Evolutionary conservation across 2,888 invertebrate species (phyloP), one percentile per base, ranked within the genome.

Genomic region (Spodoptera exigua): DNA sequence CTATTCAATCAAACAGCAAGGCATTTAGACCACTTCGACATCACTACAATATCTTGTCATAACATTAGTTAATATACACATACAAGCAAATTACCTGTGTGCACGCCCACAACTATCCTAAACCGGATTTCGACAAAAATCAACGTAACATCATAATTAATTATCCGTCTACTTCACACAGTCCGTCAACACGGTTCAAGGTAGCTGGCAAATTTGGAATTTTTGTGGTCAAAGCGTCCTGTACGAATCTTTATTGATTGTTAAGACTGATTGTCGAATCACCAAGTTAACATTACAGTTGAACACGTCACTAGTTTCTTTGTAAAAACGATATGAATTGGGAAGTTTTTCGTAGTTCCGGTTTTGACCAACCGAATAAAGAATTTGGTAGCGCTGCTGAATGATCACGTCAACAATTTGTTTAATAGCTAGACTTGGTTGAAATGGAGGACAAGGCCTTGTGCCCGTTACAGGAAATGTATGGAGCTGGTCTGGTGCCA

Each of bases 401-500:
- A 37, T 2, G 49, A 32, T 36, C 37, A 27, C 62, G 52, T 53
- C 62, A 53, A 65, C 70, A 54, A 70, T 70, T 27, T 61, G 70
- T 54, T 36, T 37, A 48, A 52, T 41, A 18, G 59, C 16, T 54
- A 13, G 32, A 51, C 39, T 45, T 49, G n/a, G 55, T n/a, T n/a
- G n/a, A 39, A 45, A 53, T 43, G 56, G 57, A 16, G 7, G 41
- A 32, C 18, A 62, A 60, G 48, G n/a, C 71, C 71, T 70, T 60
- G 71, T 51, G 53, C 54, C 39, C 13, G 32, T 64, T 59, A 58
- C 49, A 55, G 58, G 39, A 66, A 55, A 46, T 16, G 51, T 44
- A 64, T 69, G 39, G 52, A 69, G 49, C 52, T 70, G 70, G 67
- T 67, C 21, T 57, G 32, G 37, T 67, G 67, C 70, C 70, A 71